A percentile compares a stretch with the other conserved stretches of the same genome.
phyloP scores from a whole-genome alignment of 2,888 invertebrate species.

The Cryptocephalus primarius region DNA sequence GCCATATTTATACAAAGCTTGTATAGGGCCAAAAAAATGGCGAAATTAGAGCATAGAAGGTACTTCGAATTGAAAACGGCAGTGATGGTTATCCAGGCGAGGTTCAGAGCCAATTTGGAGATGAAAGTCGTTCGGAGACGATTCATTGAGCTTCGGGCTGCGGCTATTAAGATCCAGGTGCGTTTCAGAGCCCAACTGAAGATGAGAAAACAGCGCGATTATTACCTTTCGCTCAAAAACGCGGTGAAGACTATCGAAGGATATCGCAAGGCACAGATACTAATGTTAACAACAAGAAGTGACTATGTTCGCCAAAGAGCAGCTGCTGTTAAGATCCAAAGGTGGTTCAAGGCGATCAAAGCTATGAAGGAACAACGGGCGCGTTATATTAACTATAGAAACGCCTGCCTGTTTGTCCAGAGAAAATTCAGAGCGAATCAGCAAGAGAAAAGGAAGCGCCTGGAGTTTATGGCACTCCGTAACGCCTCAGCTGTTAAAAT shows the following conservation, averaged over 20 bases:
- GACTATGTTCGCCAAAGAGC: slow-evolving; percentile 14
- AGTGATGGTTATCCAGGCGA: slow-evolving; percentile 38
- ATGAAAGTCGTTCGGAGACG: slow-evolving; percentile 28
- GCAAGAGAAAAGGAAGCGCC: no score
- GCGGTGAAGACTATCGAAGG: slow-evolving; percentile 7
- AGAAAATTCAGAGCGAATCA: no score
- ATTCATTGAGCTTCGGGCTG: slow-evolving; percentile 28
- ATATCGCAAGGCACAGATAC: slow-evolving; percentile 22
- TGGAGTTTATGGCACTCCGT: no score
- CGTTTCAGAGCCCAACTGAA: slow-evolving; percentile 9
- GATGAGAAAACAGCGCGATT: slow-evolving; percentile 9
- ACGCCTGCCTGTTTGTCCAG: no score
- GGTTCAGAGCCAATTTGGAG: slow-evolving; percentile 32
- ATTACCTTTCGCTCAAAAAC: slow-evolving; percentile 11
- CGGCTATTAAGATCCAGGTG: slow-evolving; percentile 30
- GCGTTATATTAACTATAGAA: no score
- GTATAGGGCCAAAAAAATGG: slow-evolving; percentile 37
- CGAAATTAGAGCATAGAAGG: no score
- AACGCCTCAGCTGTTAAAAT: no score
- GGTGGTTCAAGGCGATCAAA: slow-evolving; percentile 24
- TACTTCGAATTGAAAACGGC: no score
- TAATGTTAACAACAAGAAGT: slow-evolving; percentile 10
- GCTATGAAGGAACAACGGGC: no score
- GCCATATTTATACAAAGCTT: slow-evolving; percentile 37
- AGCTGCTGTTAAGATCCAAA: slow-evolving; percentile 22